Base-by-base conservation (phyloP, 1,140 invertebrate genomes). In the Trachymyrmex cornetzi region DNA sequence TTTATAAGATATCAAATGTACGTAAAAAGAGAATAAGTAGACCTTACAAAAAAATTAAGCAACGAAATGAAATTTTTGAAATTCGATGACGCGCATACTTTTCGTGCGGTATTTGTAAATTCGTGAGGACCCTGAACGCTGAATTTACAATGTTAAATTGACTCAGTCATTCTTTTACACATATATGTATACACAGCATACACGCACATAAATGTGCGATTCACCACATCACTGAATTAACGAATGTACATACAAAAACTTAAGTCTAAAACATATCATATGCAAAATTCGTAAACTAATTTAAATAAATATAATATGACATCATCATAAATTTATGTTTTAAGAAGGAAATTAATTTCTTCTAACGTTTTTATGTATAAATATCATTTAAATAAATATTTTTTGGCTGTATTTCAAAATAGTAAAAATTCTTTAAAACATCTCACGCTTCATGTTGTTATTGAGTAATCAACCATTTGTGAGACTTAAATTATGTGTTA, bases 1-100 rank as follows among this genome's bases (percentile, higher is more conserved):
- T 64, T 81, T 69, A 67, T 14, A 19, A 30, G 3, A 27, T 44
- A 44, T 5, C 16, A 30, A 67, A 67, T 67, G 50, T 66, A 44
- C 38, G 2, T 44, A 44, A 80, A 67, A 81, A 4, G 0, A 55
- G 22, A 55, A 81, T 19, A 22, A 57, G 38, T 44, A 61, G 66
- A 30, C 24, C 1, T 53, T 3, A 12, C 14, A 30, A 69, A 34
- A 34, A 24, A 57, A 7, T 5, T 7, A 22, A 38, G 22, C 1
- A 71, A 14, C 11, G 11, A 81, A 81, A 71, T 38, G 11, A 57
- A 57, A 1, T 38, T 81, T 81, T 71, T 16, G 22, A 71, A 81
- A 81, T 22, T 57, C 16, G 30, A 81, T 81, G 64, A 81, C 27
- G 24, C 0, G 16, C 16, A 11, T 81, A 11, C 3, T 27, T 9